Percentiles rank a stretch among this genome's conserved stretches.
phyloP scores from a whole-genome alignment of 2,113 vertebrate species.

The Paratilapia polleni region DNA sequence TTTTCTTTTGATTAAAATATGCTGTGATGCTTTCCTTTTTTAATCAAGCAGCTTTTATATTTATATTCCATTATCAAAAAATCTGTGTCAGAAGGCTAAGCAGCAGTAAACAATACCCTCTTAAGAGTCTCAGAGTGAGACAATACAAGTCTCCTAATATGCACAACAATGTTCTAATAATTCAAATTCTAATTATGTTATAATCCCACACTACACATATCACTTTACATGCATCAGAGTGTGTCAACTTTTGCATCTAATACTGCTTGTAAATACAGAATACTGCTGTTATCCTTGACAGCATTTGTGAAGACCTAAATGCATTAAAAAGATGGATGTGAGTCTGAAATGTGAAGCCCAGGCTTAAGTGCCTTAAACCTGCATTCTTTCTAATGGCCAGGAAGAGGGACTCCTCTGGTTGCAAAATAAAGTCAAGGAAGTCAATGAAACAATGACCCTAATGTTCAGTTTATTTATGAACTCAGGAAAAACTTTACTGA shows the following conservation, averaged over 20 bases:
- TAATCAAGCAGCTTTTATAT: neutral
- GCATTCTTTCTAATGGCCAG: neutral
- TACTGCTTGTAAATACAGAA: neutral
- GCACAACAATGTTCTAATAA: neutral
- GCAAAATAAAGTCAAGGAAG: too few relatives aligned
- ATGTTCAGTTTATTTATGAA: too few relatives aligned
- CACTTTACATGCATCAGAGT: neutral
- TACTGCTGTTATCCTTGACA: neutral
- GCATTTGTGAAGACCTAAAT: neutral
- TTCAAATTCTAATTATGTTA: neutral
- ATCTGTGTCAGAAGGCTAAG: neutral
- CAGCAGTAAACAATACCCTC: neutral
- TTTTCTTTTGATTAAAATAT: neutral
- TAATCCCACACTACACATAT: neutral
- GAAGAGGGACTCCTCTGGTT: neutral
- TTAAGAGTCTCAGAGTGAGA: neutral
- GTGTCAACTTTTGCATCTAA: neutral
- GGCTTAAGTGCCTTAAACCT: neutral
- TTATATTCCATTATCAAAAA: neutral
- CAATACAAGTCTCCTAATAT: neutral
- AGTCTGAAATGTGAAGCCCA: neutral
- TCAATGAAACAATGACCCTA: too few relatives aligned
- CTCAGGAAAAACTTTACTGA: too few relatives aligned
- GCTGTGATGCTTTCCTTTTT: neutral
- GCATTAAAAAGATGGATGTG: neutral